phyloP scores from a whole-genome alignment of 2,888 invertebrate genomes.

The Callimorpha dominula region DNA sequence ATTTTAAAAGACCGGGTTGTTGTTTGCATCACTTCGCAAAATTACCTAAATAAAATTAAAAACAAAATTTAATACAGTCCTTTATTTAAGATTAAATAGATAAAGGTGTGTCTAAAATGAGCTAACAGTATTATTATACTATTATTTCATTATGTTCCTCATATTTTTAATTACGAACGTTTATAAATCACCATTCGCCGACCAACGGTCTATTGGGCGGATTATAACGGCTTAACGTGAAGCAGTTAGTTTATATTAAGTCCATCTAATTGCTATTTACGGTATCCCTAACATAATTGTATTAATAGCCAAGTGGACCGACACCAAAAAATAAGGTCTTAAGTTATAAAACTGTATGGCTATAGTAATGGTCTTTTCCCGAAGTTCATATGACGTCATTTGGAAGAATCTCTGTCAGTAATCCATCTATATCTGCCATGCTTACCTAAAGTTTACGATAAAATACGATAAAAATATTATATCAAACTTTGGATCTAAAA shows the following conservation, averaged over 20 bases:
- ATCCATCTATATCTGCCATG: too few relatives aligned
- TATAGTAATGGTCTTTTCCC: too few relatives aligned
- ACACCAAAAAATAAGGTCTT: not conserved
- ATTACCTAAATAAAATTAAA: not conserved
- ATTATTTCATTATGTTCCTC: not conserved
- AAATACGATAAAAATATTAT: too few relatives aligned
- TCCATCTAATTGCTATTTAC: slow-evolving; percentile 45
- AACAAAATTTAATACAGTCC: not conserved
- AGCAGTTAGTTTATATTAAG: slow-evolving; percentile 49
- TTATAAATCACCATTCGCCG: slow-evolving; percentile 10
- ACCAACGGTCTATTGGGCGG: slow-evolving; percentile 17
- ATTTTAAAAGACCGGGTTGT: too few relatives aligned
- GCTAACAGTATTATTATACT: not conserved
- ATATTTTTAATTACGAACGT: slow-evolving; percentile 1
- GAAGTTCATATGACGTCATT: too few relatives aligned
- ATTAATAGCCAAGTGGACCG: slow-evolving; percentile 16
- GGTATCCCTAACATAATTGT: slow-evolving; percentile 26
- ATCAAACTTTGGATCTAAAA: too few relatives aligned
- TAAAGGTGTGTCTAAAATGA: not conserved
- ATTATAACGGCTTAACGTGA: slow-evolving; percentile 32
- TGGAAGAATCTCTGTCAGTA: too few relatives aligned
- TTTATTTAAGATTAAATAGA: not conserved
- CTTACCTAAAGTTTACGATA: too few relatives aligned
- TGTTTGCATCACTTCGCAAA: too few relatives aligned
- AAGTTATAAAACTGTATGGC: not conserved